Evolutionary conservation across 2,113 vertebrate species (phyloP).

Genomic region (Panthera uncia): DNA sequence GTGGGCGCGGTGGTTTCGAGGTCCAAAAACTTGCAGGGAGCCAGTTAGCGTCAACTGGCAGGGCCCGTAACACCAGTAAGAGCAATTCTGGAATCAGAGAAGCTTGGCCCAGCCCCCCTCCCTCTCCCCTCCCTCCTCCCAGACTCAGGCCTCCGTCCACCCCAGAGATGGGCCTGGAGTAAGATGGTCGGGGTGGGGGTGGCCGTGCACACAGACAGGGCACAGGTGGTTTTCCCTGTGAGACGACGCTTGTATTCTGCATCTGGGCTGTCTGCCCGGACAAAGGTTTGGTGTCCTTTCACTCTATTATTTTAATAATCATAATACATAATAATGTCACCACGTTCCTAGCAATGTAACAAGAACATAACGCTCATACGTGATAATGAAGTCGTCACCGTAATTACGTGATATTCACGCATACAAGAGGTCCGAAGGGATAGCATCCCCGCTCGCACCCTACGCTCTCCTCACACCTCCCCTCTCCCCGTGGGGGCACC

Average conservation of each 20-base stretch:
- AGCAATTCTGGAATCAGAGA: neutral
- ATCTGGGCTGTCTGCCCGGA: neutral
- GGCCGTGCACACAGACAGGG: accelerated
- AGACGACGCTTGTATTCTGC: neutral
- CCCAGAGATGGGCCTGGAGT: neutral
- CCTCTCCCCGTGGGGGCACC: no score
- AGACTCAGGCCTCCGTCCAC: neutral
- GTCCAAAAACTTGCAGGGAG: neutral
- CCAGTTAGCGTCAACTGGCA: neutral
- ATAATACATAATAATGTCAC: neutral
- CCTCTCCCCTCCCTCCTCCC: accelerated
- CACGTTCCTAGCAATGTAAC: neutral
- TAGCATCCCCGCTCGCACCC: neutral
- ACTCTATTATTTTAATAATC: neutral
- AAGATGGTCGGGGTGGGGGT: no score
- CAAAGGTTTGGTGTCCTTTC: neutral
- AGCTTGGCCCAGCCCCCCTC: neutral
- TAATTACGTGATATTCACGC: accelerated
- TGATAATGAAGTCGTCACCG: accelerated
- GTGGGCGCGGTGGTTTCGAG: neutral
- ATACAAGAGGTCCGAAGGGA: accelerated
- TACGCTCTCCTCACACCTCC: neutral
- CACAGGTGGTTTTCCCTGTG: accelerated
- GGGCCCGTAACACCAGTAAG: neutral
- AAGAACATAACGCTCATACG: no score